phyloP scores from a whole-genome alignment of 2,113 vertebrate genomes.

The Rhinolophus ferrumequinum region DNA sequence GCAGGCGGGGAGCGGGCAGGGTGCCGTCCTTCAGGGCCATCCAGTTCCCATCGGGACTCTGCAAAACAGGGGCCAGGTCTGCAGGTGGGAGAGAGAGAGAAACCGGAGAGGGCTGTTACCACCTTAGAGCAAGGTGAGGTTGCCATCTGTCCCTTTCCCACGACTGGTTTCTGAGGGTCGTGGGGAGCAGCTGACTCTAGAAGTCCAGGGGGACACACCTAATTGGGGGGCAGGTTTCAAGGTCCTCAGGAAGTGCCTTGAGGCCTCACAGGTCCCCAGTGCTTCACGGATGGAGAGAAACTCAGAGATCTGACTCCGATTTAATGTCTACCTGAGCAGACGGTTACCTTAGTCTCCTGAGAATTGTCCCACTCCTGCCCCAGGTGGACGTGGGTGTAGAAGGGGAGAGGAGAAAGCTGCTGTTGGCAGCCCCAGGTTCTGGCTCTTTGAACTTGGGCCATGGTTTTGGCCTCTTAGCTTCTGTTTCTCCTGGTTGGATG shows the following conservation, averaged over 20 bases:
- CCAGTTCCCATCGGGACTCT: slow-evolving; percentile 97
- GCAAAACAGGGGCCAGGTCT: slow-evolving; percentile 88
- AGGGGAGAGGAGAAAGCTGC: too few relatives aligned
- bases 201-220: not conserved
- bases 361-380: too few relatives aligned
- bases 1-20: slow-evolving; percentile 87
- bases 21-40: slow-evolving; percentile 90
- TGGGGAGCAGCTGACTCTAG: not conserved
- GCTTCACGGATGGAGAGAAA: not conserved
- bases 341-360: not conserved
- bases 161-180: not conserved
- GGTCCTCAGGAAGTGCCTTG: not conserved
- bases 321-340: not conserved
- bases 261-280: not conserved
- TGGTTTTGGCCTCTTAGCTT: not conserved
- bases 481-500: not conserved
- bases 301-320: not conserved
- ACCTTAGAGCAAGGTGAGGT: not conserved
- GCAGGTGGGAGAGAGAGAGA: not conserved
- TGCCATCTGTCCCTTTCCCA: not conserved
- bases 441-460: not conserved
- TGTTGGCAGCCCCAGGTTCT: not conserved
- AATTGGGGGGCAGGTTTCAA: not conserved
- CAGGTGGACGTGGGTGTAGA: not conserved
- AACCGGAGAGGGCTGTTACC: not conserved